These are phyloP conservation scores for Pygocentrus nattereri DNA, from an alignment of 2,797 vertebrate genomes.

Conservation along the genomic window DNA sequence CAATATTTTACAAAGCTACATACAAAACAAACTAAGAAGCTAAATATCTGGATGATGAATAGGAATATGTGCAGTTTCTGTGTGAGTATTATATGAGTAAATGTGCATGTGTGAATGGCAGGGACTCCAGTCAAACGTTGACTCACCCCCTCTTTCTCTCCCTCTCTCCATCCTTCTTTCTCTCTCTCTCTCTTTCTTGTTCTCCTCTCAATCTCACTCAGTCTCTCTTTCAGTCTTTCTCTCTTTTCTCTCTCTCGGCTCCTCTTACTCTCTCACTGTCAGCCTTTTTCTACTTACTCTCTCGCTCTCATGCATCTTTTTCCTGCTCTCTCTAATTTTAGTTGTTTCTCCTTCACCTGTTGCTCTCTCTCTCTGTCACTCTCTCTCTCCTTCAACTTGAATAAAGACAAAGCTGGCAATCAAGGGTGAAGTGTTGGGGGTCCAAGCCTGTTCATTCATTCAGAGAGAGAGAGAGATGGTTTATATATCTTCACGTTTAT, in stretches of 20 bases:
- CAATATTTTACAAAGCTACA: too few relatives aligned
- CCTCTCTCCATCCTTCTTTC: background rate
- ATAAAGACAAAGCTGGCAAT: background rate
- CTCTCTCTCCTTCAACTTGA: slow-evolving; percentile 11
- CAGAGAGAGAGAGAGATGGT: background rate
- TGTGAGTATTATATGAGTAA: too few relatives aligned
- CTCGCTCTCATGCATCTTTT: slow-evolving; percentile 50
- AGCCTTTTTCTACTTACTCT: background rate
- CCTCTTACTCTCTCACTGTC: background rate
- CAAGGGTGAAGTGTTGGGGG: background rate
- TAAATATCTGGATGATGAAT: too few relatives aligned
- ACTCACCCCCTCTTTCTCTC: background rate
- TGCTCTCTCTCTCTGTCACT: background rate
- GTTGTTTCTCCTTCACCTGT: slow-evolving; percentile 33
- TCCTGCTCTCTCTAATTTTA: slow-evolving; percentile 6
- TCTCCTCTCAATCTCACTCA: too few relatives aligned
- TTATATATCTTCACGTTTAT: too few relatives aligned
- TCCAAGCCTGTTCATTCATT: background rate
- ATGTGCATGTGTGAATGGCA: too few relatives aligned
- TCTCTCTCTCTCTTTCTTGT: background rate
- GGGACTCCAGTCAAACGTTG: too few relatives aligned
- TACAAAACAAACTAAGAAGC: too few relatives aligned
- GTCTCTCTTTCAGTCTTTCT: background rate
- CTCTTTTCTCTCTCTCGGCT: too few relatives aligned
- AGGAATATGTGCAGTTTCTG: too few relatives aligned